Base-by-base conservation (phyloP, 2,113 vertebrate genomes). In the Brienomyrus brachyistius region DNA sequence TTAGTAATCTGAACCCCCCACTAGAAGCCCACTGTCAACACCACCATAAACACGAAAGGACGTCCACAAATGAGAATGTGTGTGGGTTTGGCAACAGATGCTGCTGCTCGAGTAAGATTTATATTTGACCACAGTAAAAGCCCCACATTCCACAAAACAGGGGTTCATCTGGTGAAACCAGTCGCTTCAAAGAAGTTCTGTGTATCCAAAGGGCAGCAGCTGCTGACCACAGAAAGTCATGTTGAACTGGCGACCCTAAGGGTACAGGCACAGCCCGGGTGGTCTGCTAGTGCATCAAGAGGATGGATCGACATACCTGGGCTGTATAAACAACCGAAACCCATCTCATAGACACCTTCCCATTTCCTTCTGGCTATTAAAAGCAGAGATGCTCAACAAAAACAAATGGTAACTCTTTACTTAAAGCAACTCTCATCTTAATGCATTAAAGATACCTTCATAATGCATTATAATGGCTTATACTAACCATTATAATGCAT, bases 231-330 rank as follows among this genome's bases (percentile, higher is more conserved):
- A 86, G 47, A 51, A 54, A 47, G 40, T 82, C 35, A 23, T 17
- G 77, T 35, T 35, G 66, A 74, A 11, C 27, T 35, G 77, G 77
- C 2, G 40, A 45, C 43, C 3, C 2, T 92, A 90, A 91, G 56
- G 74, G 89, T 48, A 48, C 87, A 31, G 5, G 90, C 92, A 62
- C 23, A 89, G 21, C 93, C 93, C 91, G 88, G 89, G 90, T 91
- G 90, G 87, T 93, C 93, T 47, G 21, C 50, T 35, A 59, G 84
- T 87, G 86, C 52, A 89, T 89, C 87, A 91, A 87, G 48, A 56
- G 17, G 50, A n/a, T 45, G 48, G 47, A 50, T 27, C 21, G 10
- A 21, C 82, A 47, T n/a, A 43, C 40, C 45, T 47, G 82, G 43
- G 5, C 40, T 84, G 19, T 84, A 23, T 45, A 84, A 84, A 84